A percentile compares a stretch with the other conserved stretches of the same genome.
Evolutionary conservation across 1,140 invertebrate genomes (phyloP).

Genomic region (Rhopalosiphum padi): DNA sequence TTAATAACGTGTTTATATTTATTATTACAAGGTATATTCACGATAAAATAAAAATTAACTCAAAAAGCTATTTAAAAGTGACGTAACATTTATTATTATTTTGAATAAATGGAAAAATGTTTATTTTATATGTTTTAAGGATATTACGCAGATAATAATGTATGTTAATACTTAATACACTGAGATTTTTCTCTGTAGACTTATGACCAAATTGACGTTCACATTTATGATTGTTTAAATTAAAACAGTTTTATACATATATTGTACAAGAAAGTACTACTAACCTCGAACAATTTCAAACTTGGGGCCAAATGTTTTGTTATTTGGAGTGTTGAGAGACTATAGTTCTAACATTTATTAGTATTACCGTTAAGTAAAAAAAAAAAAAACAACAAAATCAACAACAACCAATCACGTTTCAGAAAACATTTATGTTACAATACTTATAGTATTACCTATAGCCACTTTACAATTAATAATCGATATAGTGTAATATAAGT

Average conservation of each 20-base stretch:
- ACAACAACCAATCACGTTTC: neutral
- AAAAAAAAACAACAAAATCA: neutral
- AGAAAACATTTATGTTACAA: slow-evolving; percentile 1
- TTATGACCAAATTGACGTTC: neutral
- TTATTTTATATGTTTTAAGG: neutral
- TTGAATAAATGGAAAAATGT: neutral
- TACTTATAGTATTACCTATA: neutral
- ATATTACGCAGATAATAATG: neutral
- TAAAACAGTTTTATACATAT: neutral
- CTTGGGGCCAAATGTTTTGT: neutral
- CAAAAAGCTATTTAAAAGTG: neutral
- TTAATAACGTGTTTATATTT: neutral
- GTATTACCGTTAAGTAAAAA: neutral
- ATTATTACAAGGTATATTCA: neutral
- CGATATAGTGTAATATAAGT: neutral
- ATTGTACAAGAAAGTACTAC: neutral
- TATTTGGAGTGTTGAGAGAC: neutral
- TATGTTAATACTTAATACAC: neutral
- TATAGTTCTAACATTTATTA: neutral
- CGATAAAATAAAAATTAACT: neutral
- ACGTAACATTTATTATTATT: neutral
- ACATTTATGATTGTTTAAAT: neutral
- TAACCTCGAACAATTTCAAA: neutral
- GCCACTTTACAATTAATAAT: neutral
- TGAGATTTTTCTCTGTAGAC: neutral